Percentiles rank a stretch among this genome's conserved stretches.
Evolutionary conservation across 2,797 vertebrate genomes (phyloP).

Genomic region (Parauchenoglanis punctatus): DNA sequence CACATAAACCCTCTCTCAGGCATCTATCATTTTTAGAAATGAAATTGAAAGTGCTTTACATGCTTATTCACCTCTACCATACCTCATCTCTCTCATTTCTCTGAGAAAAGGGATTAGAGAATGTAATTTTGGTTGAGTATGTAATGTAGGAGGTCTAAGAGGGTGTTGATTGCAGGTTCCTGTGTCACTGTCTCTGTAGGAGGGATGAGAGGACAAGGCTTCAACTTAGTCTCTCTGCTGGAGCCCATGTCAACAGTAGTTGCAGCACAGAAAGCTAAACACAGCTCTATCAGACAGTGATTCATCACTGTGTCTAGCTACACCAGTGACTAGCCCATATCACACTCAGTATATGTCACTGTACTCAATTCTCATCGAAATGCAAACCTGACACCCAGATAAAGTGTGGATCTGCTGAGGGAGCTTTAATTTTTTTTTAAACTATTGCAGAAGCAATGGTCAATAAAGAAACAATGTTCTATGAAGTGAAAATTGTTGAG

Average conservation of each 20-base stretch:
- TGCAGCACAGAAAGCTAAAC: background rate
- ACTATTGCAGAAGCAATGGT: background rate
- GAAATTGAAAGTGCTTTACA: conserved; percentile 33
- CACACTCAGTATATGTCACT: conserved; percentile 3
- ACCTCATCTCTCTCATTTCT: conserved; percentile 1
- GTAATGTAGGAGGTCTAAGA: conserved; percentile 16
- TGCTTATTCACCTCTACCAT: background rate
- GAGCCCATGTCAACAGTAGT: background rate
- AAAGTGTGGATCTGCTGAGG: background rate
- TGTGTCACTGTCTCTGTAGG: background rate
- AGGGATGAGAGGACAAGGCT: conserved; percentile 16
- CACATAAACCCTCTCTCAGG: conserved; percentile 13
- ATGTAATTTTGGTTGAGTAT: conserved; percentile 23
- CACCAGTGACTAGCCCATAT: conserved; percentile 18
- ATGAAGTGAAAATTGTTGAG: background rate
- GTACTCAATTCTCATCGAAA: conserved; percentile 10
- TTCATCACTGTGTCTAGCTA: background rate
- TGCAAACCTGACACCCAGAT: conserved; percentile 19
- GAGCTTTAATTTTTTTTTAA: background rate
- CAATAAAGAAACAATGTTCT: background rate
- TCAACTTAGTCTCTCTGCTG: conserved; percentile 22
- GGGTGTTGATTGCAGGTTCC: conserved; percentile 24
- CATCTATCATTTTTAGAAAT: conserved; percentile 31
- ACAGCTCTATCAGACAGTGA: conserved; percentile 22
- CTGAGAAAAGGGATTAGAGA: background rate